Base-by-base conservation (phyloP, 1,140 invertebrate species). In the Rhyzopertha dominica region DNA sequence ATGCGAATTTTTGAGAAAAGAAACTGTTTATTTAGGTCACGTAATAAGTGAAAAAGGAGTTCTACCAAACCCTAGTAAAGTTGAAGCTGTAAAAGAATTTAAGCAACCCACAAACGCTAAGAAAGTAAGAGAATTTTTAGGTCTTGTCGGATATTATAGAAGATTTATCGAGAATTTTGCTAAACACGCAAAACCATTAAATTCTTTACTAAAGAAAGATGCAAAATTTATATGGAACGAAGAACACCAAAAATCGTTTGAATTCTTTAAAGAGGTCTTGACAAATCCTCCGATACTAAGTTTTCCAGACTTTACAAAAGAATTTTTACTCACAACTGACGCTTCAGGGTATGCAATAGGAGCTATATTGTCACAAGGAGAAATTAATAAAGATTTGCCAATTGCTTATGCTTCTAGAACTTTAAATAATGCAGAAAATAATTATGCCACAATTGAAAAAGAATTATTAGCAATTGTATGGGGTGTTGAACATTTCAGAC, bases 381-480 rank as follows among this genome's bases (percentile, higher is more conserved):
- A 31, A 30, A 35, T 55, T 8, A 47, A 49, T 16, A 46, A 44
- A 41, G 54, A 65, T 44, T 23, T 38, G 13, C 59, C 63, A 2
- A 54, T 62, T 1, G 44, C 56, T 0, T 63, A 58, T 28, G 44
- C 50, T 12, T 63, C 54, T 10, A 13, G 51, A 54, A 59, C 41
- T 7, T 30, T 58, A 25, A 46, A 55, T 14, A 13, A 28, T 14
- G 13, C 37, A 3, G 57, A 62, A 36, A 12, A n/a, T 53, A 57
- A 53, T 30, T 54, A 68, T 38, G 54, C 42, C 4, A 63, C 54
- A 9, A 69, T 62, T 22, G 65, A 73, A 59, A 67, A 69, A 48
- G 73, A 79, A 67, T 55, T 72, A 28, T 48, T 79, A 16, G 74
- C 72, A 2, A 65, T 78, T 8, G 58, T 79, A 1, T 73, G 66